Conservation (phyloP, 2,888 invertebrate species). For the Eupsilia transversa region DNA sequence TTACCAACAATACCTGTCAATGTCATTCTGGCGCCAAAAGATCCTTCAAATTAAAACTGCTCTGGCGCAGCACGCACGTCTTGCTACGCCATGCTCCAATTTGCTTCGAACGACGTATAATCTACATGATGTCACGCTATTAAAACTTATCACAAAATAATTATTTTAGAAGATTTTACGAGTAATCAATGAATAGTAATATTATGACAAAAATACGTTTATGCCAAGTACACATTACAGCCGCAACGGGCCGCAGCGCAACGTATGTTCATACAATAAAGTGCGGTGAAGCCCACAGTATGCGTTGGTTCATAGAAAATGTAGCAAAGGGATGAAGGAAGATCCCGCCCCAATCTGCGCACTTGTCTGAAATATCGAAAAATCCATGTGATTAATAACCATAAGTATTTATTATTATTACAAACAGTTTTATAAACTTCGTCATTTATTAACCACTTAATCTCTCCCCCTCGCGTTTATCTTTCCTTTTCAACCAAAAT, state of each 20-base stretch:
- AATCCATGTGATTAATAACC: neutral
- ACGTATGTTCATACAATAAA: neutral
- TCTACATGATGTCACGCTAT: neutral
- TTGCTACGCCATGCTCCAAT: constrained; percentile 2
- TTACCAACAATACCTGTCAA: neutral
- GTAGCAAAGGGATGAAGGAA: neutral
- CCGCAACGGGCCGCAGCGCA: neutral
- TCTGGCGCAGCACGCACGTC: neutral
- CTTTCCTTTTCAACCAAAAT: constrained; percentile 38
- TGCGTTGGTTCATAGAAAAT: neutral
- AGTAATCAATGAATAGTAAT: neutral
- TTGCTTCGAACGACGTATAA: neutral
- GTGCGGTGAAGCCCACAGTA: too few relatives aligned
- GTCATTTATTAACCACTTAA: constrained; percentile 30
- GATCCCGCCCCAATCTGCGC: neutral
- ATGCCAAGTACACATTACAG: neutral
- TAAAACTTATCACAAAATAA: neutral
- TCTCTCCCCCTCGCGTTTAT: constrained; percentile 26
- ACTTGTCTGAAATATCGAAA: neutral
- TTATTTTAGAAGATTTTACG: neutral
- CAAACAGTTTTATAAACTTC: constrained; percentile 31
- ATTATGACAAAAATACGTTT: neutral
- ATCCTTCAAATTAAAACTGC: neutral
- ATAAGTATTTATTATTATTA: constrained; percentile 3
- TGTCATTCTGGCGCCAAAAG: neutral